phyloP scores from a whole-genome alignment of 2,797 vertebrate genomes.

The Tragelaphus oryx region DNA sequence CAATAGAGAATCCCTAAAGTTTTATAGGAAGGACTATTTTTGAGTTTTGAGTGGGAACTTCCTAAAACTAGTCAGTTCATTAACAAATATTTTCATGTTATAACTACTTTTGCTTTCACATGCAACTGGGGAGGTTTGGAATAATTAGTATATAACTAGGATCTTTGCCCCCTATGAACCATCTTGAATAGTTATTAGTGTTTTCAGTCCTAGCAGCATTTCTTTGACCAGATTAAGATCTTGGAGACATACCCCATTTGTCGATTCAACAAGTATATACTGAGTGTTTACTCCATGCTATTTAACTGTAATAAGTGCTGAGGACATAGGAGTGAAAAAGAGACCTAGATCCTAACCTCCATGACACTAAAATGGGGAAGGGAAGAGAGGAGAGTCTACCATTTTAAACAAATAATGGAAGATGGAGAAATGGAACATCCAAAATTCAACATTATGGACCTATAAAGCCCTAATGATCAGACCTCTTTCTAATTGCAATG shows the following conservation, averaged over 20 bases:
- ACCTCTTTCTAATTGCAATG: not conserved
- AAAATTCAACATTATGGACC: not conserved
- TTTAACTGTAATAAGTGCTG: not conserved
- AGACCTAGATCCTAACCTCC: not conserved
- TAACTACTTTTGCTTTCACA: conserved; percentile 8
- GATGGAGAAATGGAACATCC: not conserved
- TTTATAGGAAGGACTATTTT: conserved; percentile 2
- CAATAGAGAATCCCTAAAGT: not conserved
- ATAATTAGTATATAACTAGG: not conserved
- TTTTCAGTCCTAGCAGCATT: conserved; percentile 19
- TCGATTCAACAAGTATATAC: not conserved
- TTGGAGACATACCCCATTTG: not conserved
- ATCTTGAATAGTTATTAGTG: not conserved
- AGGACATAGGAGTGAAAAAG: not conserved
- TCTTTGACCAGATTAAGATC: conserved; percentile 8
- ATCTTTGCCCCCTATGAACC: not conserved
- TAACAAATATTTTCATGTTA: conserved; percentile 12
- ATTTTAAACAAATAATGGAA: not conserved
- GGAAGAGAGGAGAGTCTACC: not conserved
- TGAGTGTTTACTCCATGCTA: not conserved
- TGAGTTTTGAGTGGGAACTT: not conserved
- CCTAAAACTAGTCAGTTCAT: not conserved
- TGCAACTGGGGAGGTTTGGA: not conserved
- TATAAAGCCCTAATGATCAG: not conserved
- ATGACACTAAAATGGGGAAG: not conserved